Conservation (phyloP, 2,888 invertebrate species). For the Tetropium fuscum region DNA sequence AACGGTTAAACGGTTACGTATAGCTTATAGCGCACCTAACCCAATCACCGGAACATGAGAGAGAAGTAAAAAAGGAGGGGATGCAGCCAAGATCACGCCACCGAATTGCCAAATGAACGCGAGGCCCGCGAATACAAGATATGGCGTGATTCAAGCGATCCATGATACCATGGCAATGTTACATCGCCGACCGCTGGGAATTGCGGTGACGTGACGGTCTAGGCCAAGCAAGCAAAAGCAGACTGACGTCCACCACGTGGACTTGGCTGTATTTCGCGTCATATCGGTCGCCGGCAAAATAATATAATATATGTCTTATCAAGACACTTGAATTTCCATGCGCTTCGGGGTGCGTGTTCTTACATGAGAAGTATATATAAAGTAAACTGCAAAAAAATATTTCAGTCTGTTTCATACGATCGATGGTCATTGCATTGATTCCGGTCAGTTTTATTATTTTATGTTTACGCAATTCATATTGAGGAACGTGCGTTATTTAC, state of each 20-base stretch:
- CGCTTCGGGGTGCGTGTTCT: slow-evolving; percentile 2
- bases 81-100: slow-evolving; percentile 33
- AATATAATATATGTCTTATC: slow-evolving; percentile 7
- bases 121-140: slow-evolving; percentile 24
- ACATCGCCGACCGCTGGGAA: neutral
- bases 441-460: neutral
- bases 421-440: neutral
- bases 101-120: slow-evolving; percentile 33
- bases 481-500: neutral
- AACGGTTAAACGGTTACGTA: neutral
- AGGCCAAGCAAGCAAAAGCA: slow-evolving; percentile 3
- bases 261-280: neutral
- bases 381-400: slow-evolving; percentile 13
- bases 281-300: neutral
- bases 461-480: neutral
- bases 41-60: slow-evolving; percentile 7
- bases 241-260: slow-evolving; percentile 19
- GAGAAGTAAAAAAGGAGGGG: slow-evolving; percentile 12
- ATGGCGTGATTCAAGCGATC: slow-evolving; percentile 35
- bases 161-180: slow-evolving; percentile 9
- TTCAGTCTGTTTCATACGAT: slow-evolving; percentile 4
- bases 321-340: slow-evolving; percentile 16
- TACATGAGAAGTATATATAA: slow-evolving; percentile 22
- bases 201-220: slow-evolving; percentile 21
- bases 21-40: slow-evolving; percentile 1